phyloP scores from a whole-genome alignment of 2,888 invertebrate species.

The Resseliella maxima region DNA sequence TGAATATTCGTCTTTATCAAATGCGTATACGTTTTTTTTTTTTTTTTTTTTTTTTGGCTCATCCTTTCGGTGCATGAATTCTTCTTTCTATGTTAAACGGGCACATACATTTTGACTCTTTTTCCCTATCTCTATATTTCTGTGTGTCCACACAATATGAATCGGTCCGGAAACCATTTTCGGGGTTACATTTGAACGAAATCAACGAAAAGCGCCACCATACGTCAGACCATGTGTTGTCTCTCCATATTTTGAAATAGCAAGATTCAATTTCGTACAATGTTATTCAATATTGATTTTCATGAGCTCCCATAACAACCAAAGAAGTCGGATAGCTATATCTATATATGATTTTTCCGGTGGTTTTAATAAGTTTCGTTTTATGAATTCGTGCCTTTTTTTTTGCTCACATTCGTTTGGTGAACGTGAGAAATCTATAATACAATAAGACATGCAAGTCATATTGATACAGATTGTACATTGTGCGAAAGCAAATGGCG shows the following conservation, averaged over 20 bases:
- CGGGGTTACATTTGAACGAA: no score
- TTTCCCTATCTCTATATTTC: no score
- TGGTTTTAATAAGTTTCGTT: constrained; percentile 49
- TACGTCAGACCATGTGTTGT: neutral
- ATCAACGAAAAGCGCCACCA: no score
- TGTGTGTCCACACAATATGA: neutral
- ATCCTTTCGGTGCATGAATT: neutral
- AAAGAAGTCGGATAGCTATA: no score
- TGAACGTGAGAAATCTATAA: neutral
- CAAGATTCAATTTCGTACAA: neutral
- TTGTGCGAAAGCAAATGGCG: neutral
- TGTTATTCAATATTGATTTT: constrained; percentile 33
- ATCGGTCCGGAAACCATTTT: no score
- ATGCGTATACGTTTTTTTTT: neutral
- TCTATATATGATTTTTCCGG: neutral
- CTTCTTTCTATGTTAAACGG: neutral
- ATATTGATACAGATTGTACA: neutral
- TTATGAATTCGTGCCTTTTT: neutral
- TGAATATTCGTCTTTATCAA: constrained; percentile 1
- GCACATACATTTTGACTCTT: no score
- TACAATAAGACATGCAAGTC: constrained; percentile 29
- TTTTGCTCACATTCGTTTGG: neutral
- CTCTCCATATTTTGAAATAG: neutral
- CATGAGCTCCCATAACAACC: constrained; percentile 21
- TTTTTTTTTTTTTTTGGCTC: neutral